Evolutionary conservation across 1,140 invertebrate species (phyloP), one percentile per base, ranked within the genome.

Genomic region (Drepana arcuata): DNA sequence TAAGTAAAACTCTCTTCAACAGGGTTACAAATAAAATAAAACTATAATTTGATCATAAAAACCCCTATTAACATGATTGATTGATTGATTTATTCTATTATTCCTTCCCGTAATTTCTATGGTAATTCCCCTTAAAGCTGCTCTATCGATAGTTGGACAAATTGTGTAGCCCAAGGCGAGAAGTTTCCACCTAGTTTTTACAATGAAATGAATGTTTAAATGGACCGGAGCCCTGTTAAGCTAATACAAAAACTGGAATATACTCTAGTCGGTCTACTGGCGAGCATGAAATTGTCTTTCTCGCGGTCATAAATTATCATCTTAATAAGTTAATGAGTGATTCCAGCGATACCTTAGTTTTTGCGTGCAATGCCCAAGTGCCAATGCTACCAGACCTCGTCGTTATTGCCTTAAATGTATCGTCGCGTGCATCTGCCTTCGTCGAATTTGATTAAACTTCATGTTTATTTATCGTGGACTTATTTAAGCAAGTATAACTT

Each of bases 251-350:
- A 47, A 38, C 7, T 23, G 24, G 26, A 48, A 41, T 46, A 49
- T 41, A 51, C 42, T 38, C 46, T 41, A 41, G 15, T 18, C 26
- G 29, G 31, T 52, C 32, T 42, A 56, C 21, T 56, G 50, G 55
- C 46, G 31, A 64, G 53, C 60, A 63, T 60, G 62, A 69, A 79
- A 79, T 75, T 66, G 65, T 65, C 55, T 61, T 57, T 38, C 48
- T 48, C 45, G 48, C 45, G 53, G 56, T 62, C 66, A 78, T 82
- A 78, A 75, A 82, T 78, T 79, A 79, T 69, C 73, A 82, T 78
- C 69, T 68, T 79, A 78, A 82, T 79, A 78, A 78, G 67, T 77
- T 71, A 78, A 78, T 75, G 78, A 75, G 71, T 75, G 64, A 74
- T 75, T 70, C 70, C 62, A 60, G 41, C 60, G 68, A 81, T 79